A percentile compares a stretch with the other conserved stretches of the same genome.
phyloP scores from a whole-genome alignment of 2,797 vertebrate genomes.

The Enteromius fasciolatus region DNA sequence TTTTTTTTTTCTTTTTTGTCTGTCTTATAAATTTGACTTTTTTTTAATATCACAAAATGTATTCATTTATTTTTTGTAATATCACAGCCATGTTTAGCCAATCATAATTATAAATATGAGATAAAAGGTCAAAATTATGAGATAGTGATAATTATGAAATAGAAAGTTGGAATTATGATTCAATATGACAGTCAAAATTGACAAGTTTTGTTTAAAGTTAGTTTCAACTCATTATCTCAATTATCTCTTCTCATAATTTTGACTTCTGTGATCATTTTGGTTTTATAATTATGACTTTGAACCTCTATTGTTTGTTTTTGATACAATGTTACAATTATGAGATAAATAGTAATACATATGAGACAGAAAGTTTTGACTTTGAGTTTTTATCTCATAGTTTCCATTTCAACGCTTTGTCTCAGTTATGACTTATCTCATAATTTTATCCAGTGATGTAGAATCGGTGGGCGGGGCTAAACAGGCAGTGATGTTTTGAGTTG shows the following conservation, averaged over 20 bases:
- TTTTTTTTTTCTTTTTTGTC: too few species aligned
- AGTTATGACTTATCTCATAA: not conserved
- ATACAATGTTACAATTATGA: not conserved
- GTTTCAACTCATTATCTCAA: not conserved
- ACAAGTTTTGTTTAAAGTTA: not conserved
- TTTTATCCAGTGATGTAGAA: not conserved
- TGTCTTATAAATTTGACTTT: too few species aligned
- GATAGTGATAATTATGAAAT: not conserved
- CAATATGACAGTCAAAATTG: too few species aligned
- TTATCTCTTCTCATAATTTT: not conserved
- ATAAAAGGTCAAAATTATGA: not conserved
- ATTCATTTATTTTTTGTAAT: not conserved
- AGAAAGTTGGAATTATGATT: not conserved
- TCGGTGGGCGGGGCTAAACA: not conserved
- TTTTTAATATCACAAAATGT: too few species aligned
- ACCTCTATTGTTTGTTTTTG: not conserved
- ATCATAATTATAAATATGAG: not conserved
- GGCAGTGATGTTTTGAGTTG: not conserved
- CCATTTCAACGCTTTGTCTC: not conserved
- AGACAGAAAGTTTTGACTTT: too few species aligned
- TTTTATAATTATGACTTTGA: not conserved
- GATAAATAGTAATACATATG: not conserved
- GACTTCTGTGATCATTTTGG: not conserved
- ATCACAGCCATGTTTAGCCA: not conserved
- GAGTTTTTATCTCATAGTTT: not conserved